These are phyloP conservation scores for Forpus xanthops DNA, from an alignment of 2,797 vertebrate species.

Conservation along the genomic window DNA sequence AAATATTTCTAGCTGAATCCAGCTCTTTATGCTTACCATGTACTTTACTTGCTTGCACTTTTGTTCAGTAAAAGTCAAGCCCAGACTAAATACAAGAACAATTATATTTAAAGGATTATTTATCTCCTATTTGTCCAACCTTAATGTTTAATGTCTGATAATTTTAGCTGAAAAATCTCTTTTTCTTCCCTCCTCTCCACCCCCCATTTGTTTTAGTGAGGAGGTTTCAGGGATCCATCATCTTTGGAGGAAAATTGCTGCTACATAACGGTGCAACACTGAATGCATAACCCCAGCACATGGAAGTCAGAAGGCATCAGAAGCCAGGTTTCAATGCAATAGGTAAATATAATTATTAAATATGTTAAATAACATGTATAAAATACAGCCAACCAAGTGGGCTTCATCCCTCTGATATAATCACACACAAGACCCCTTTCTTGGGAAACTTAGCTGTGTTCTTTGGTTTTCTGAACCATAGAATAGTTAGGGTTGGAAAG, in stretches of 20 bases:
- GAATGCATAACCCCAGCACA: background rate
- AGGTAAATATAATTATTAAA: background rate
- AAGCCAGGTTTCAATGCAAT: background rate
- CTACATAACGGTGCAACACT: background rate
- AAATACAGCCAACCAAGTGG: background rate
- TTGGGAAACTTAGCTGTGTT: background rate
- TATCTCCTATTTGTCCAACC: background rate
- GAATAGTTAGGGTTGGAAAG: too few relatives aligned
- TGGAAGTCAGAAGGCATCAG: background rate
- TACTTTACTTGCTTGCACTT: conserved; percentile 15
- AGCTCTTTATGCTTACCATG: conserved; percentile 3
- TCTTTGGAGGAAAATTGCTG: background rate
- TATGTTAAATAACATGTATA: background rate
- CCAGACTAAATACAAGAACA: conserved; percentile 37
- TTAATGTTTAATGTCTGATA: background rate
- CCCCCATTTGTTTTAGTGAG: background rate
- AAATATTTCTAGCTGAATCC: conserved; percentile 22
- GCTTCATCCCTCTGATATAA: background rate
- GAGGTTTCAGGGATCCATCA: background rate
- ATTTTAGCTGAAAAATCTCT: conserved; percentile 10
- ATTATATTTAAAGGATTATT: conserved; percentile 27
- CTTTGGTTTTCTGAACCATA: background rate
- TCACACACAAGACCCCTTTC: fast-evolving
- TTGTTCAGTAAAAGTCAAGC: background rate
- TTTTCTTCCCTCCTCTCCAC: background rate